Base-by-base conservation (phyloP, 1,140 invertebrate species). In the Cydia fagiglandana region DNA sequence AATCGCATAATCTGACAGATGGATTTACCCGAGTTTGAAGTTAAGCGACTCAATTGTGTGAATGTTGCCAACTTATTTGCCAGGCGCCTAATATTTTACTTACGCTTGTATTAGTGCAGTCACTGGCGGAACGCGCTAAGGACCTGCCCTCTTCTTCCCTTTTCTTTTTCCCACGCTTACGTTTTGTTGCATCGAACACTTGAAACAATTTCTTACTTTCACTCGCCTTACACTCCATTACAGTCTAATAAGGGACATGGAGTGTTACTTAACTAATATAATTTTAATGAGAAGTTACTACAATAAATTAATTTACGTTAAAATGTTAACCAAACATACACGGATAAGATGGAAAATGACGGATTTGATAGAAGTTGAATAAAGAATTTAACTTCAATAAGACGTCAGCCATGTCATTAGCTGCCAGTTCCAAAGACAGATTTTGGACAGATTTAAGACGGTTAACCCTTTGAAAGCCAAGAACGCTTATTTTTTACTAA, bases 151-250 rank as follows among this genome's bases (percentile, higher is more conserved):
- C 88, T 10, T n/a, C 56, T 24, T 24, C 56, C 80, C 1, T 90
- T 86, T 0, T 79, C 83, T 79, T 88, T 90, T 76, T 88, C 90
- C 70, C 85, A 13, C 85, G 81, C 77, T 91, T 91, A 61, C 85
- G 86, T 83, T 90, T 90, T 0, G 90, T 84, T 17, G 88, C 87
- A 64, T 92, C 91, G 73, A 88, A 91, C 76, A 92, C 89, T 88
- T 91, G 89, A 75, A 88, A 86, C 81, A 92, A 79, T 90, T 91
- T 92, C 83, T 91, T 91, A 81, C 89, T 92, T 89, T 91, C 89
- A 79, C 86, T 87, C 78, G 84, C 73, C 81, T 91, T 84, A 87
- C 86, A 88, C 83, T 91, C 91, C 91, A 92, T 92, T 81, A 61
- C n/a, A 56, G 6, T 24, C 56, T 81, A 76, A 70, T 86, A 85